phyloP scores from a whole-genome alignment of 2,888 invertebrate species.

The Limnephilus lunatus region DNA sequence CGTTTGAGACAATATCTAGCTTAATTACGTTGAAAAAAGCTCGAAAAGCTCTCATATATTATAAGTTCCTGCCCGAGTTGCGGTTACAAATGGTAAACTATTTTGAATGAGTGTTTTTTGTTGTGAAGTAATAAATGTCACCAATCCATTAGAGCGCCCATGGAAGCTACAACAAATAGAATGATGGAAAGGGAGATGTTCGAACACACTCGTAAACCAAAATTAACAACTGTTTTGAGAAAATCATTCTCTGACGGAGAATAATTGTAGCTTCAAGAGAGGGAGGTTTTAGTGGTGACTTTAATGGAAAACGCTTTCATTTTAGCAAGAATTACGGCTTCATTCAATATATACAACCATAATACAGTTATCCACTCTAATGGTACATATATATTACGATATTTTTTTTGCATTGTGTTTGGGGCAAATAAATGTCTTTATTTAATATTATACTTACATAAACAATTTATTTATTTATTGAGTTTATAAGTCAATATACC shows the following conservation, averaged over 20 bases:
- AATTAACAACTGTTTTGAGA: slow-evolving; percentile 20
- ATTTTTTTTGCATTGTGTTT: too few species aligned
- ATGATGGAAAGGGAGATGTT: slow-evolving; percentile 59
- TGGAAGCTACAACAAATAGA: slow-evolving; percentile 48
- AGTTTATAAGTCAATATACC: too few species aligned
- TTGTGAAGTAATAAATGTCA: slow-evolving; percentile 66
- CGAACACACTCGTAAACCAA: slow-evolving; percentile 26
- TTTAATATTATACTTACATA: too few species aligned
- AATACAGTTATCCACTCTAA: neutral
- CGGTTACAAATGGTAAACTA: slow-evolving; percentile 63
- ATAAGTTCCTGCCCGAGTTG: slow-evolving; percentile 48
- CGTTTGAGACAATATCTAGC: neutral
- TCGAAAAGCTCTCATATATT: slow-evolving; percentile 2
- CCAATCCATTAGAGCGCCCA: slow-evolving; percentile 65
- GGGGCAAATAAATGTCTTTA: too few species aligned
- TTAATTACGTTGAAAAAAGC: neutral
- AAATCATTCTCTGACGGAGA: slow-evolving; percentile 28
- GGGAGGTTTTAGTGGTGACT: slow-evolving; percentile 4
- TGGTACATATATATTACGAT: neutral
- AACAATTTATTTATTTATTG: too few species aligned
- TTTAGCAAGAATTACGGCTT: neutral
- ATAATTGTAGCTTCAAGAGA: neutral
- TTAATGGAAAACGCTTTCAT: neutral
- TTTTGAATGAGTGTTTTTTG: slow-evolving; percentile 60
- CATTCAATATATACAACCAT: neutral